Evolutionary conservation across 1,140 invertebrate genomes (phyloP), one percentile per base, ranked within the genome.

Genomic region (Neodiprion pinetum): DNA sequence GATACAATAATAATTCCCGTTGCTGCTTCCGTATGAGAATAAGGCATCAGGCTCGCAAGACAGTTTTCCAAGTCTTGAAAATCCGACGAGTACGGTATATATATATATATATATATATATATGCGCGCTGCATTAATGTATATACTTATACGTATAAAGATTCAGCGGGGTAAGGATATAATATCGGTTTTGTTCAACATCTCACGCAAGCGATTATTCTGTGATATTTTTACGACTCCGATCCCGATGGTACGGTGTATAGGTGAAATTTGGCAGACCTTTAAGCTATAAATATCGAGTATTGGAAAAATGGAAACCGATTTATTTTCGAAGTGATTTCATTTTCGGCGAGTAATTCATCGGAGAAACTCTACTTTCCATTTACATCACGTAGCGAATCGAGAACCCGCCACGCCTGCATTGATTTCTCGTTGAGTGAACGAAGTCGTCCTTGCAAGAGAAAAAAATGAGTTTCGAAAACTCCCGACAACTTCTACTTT

Each of bases 291-390:
- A 61, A 61, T 61, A 61, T 61, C n/a, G n/a, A 61, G 9, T 61
- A 61, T 61, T 61, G 53, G 53, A 61, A 61, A 61, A 61, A 61
- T 61, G 53, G 53, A 61, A 61, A 61, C 4, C 53, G 53, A 61
- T 61, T 61, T 61, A 12, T 61, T 5, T 40, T 5, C 28, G 28
- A 5, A 9, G 53, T 61, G 53, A 61, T 61, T 61, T 61, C n/a
- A 61, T 61, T 61, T 61, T 61, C 53, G n/a, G 53, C 11, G 53
- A 12, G n/a, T 61, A 61, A 61, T 61, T 61, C n/a, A 61, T 61
- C 9, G 53, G 53, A 61, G 11, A 11, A 61, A 61, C 53, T 61
- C n/a, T 61, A 5, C 53, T 61, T 40, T 61, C 53, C 28, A 40
- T 40, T 40, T 40, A 61, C n/a, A 61, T 61, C 53, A 17, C 53